Base-by-base conservation (phyloP, 2,113 vertebrate species). In the Bubalus kerabau region DNA sequence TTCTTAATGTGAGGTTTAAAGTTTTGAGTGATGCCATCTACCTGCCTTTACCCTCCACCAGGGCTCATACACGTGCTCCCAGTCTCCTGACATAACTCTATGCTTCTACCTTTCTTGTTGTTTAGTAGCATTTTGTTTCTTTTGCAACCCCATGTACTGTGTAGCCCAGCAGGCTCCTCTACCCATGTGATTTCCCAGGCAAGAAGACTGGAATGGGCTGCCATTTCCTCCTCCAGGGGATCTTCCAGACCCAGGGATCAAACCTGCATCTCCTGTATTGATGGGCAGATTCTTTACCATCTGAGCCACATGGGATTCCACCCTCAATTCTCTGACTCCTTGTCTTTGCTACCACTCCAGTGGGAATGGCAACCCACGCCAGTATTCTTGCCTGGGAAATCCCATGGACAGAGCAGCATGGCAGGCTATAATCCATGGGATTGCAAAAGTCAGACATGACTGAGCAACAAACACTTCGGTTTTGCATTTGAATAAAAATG, bases 401-500 rank as follows among this genome's bases (percentile, higher is more conserved):
- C 19, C 5, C 67, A 74, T 23, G 67, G n/a, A 40, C 19, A 40
- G 19, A 23, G n/a, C n/a, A 40, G 19, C 5, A 21, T 40, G n/a
- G 17, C 9, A 36, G 64, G 17, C n/a, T 74, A 23, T 23, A 74
- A 74, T 13, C n/a, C n/a, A 23, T 40, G 67, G n/a, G n/a, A n/a
- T 11, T 74, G 67, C n/a, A 23, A 40, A 74, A 74, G 67, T 40
- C n/a, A 74, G 67, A 74, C 67, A 40, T 3, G n/a, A 74, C 67
- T 74, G n/a, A 74, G n/a, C 67, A 74, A 23, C n/a, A 6, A 74
- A 74, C 67, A 71, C 67, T 36, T 71, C 67, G 11, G 17, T 62
- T 24, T 93, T 80, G 21, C 36, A 48, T 85, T 57, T 95, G 50
- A 57, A 59, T 95, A 74, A 92, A 95, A 94, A 52, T 59, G n/a